A percentile compares a stretch with the other conserved stretches of the same genome.
Conservation (phyloP, 2,797 vertebrate genomes). For the Discoglossus pictus region DNA sequence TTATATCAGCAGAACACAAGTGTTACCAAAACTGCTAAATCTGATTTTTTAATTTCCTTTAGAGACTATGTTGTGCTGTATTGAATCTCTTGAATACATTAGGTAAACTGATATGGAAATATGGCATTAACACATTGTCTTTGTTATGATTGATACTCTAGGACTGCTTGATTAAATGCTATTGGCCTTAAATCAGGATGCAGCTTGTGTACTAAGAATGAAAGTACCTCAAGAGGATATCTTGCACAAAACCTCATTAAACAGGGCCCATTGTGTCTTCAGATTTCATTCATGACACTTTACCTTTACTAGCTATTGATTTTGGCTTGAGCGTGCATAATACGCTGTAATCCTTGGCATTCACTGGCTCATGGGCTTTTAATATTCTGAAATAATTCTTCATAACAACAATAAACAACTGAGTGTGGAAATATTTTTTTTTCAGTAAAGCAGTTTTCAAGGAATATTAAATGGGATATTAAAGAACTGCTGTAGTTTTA, state of each 20-base stretch:
- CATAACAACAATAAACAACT: constrained; percentile 32
- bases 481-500: too few relatives aligned
- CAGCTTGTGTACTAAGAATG: constrained; percentile 30
- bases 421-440: constrained; percentile 23
- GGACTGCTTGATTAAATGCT: constrained; percentile 26
- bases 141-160: constrained; percentile 36
- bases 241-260: constrained; percentile 50
- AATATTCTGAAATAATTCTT: constrained; percentile 51
- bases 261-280: constrained; percentile 38
- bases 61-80: constrained; percentile 2
- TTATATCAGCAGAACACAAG: background rate
- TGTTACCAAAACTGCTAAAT: background rate
- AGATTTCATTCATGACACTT: constrained; percentile 53
- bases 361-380: constrained; percentile 40
- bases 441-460: constrained; percentile 14
- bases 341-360: constrained; percentile 34
- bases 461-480: constrained; percentile 9
- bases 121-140: constrained; percentile 29
- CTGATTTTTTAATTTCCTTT: background rate
- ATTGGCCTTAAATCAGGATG: constrained; percentile 41
- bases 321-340: constrained; percentile 51
- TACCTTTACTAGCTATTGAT: constrained; percentile 55
- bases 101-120: constrained; percentile 19
- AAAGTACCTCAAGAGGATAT: constrained; percentile 45
- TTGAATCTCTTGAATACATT: constrained; percentile 5